phyloP scores from a whole-genome alignment of 64 coral and sea anemone species.

The Actinia equina region DNA sequence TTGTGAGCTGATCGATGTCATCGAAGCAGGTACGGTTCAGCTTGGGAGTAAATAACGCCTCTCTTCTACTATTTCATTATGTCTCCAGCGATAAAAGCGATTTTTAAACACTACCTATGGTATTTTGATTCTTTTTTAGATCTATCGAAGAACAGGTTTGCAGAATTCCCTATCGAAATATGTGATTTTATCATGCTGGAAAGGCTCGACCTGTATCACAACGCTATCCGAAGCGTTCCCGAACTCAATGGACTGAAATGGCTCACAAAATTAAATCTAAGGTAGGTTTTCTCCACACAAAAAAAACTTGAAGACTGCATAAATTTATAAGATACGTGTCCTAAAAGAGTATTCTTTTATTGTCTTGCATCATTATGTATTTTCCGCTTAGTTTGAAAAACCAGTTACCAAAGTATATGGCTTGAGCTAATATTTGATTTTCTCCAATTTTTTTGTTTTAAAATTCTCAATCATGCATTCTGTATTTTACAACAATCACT shows the following conservation, averaged over 20 bases:
- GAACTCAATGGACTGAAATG: slow-evolving; percentile 63
- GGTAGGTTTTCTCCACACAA: slow-evolving; percentile 42
- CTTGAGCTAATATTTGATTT: not conserved
- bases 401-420: not conserved
- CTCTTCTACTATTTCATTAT: not conserved
- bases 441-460: not conserved
- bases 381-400: not conserved
- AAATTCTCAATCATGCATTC: not conserved
- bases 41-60: not conserved
- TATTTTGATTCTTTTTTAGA: slow-evolving; percentile 54
- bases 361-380: not conserved
- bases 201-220: slow-evolving; percentile 86
- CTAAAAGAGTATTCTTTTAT: not conserved
- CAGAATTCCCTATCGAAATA: slow-evolving; percentile 84
- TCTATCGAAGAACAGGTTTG: slow-evolving; percentile 88
- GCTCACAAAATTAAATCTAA: slow-evolving; percentile 75
- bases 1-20: slow-evolving; percentile 98
- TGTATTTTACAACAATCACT: not conserved
- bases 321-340: not conserved
- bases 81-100: not conserved
- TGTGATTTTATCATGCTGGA: slow-evolving; percentile 98
- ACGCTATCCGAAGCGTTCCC: slow-evolving; percentile 72
- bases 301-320: not conserved
- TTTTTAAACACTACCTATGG: not conserved
- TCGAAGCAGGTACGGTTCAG: slow-evolving; percentile 82